Evolutionary conservation across 37 sponge, comb jelly and placozoan genomes (phyloP).

Genomic region (Halisarca cf. caerulea): DNA sequence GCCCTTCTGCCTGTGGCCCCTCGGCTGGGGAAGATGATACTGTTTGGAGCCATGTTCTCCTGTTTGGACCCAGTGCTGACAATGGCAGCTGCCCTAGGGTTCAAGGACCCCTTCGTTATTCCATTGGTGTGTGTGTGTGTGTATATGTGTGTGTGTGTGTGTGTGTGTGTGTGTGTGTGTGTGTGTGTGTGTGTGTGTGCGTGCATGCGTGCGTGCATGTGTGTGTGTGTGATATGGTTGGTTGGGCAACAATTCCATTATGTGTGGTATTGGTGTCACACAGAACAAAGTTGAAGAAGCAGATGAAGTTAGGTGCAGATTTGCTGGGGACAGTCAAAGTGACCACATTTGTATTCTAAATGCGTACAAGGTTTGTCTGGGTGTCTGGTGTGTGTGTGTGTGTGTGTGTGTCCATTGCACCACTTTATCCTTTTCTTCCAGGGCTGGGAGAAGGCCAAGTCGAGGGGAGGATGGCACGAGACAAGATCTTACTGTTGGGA

Average conservation of each 20-base stretch:
- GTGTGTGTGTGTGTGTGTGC: too few relatives aligned
- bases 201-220: too few relatives aligned
- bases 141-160: not conserved
- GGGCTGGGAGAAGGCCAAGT: constrained; percentile 56
- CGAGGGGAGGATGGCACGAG: not conserved
- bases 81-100: constrained; percentile 67
- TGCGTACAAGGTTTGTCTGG: constrained; percentile 63
- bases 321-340: constrained; percentile 62
- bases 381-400: too few relatives aligned
- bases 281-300: constrained; percentile 77
- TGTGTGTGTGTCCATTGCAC: too few relatives aligned
- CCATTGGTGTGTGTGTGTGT: constrained; percentile 62
- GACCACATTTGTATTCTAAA: constrained; percentile 74
- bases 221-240: too few relatives aligned
- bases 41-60: constrained; percentile 87
- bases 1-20: constrained; percentile 87
- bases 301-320: constrained; percentile 48
- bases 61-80: constrained; percentile 81
- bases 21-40: constrained; percentile 80
- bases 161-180: not conserved
- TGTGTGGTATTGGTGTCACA: too few relatives aligned
- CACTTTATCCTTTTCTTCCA: too few relatives aligned
- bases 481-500: constrained; percentile 70
- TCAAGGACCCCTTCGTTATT: constrained; percentile 81
- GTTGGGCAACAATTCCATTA: too few relatives aligned